These are phyloP conservation scores for Yponomeuta sedellus DNA, from an alignment of 2,888 invertebrate genomes.

Conservation along the genomic window DNA sequence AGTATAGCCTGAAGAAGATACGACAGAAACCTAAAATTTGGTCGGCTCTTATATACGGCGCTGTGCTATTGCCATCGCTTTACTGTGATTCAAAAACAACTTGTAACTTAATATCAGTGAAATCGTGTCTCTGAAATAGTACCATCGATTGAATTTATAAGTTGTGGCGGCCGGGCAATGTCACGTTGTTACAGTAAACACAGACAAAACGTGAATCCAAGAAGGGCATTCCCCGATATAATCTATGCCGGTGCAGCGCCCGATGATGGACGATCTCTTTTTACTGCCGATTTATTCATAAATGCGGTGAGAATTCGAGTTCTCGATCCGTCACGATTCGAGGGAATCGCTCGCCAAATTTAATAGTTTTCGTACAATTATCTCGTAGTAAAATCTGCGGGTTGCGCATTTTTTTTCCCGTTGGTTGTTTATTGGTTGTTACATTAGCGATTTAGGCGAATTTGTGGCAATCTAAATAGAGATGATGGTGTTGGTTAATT, in stretches of 20 bases:
- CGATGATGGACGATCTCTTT: constrained; percentile 31
- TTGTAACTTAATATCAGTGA: constrained; percentile 5
- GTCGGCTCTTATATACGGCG: too few species aligned
- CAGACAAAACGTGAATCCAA: constrained; percentile 12
- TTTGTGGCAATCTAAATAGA: background rate
- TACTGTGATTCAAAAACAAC: background rate
- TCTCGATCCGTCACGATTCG: constrained; percentile 48
- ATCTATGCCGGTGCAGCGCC: constrained; percentile 3
- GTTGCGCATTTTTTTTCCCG: background rate
- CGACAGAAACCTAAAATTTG: too few species aligned
- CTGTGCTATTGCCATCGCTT: background rate
- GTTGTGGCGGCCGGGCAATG: background rate
- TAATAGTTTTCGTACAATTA: background rate
- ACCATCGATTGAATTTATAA: constrained; percentile 10
- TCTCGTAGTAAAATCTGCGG: background rate
- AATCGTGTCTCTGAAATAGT: constrained; percentile 6
- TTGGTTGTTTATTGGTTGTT: background rate
- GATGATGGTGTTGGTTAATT: background rate
- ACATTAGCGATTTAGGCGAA: background rate
- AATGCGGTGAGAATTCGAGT: constrained; percentile 48
- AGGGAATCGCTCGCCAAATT: constrained; percentile 12
- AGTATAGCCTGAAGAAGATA: too few species aligned
- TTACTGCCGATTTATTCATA: constrained; percentile 51
- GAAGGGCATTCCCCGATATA: constrained; percentile 12
- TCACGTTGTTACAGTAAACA: background rate